These are phyloP conservation scores for Trissolcus japonicus DNA, from an alignment of 2,888 invertebrate genomes.

Conservation along the genomic window DNA sequence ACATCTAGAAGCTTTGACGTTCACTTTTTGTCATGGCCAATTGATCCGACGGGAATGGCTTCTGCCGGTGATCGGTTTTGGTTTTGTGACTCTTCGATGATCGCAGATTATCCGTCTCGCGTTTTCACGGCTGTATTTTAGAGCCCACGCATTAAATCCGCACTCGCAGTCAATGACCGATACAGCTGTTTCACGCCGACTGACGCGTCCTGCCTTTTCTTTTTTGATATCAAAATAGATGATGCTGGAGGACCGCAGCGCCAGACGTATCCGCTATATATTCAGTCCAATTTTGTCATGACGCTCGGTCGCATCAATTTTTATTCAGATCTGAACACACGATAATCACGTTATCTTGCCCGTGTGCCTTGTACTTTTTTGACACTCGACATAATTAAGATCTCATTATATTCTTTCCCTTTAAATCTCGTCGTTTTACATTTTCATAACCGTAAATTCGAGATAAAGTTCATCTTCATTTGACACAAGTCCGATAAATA, in stretches of 20 bases:
- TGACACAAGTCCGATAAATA: too few relatives aligned
- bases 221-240: slow-evolving; percentile 62
- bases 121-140: slow-evolving; percentile 27
- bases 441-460: background rate
- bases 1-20: slow-evolving; percentile 3
- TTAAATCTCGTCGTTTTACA: background rate
- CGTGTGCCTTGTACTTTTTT: background rate
- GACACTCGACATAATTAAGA: background rate
- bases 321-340: background rate
- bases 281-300: background rate
- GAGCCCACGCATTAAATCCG: slow-evolving; percentile 55
- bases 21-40: background rate
- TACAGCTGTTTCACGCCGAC: slow-evolving; percentile 58
- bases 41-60: background rate
- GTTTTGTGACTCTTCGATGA: too few relatives aligned
- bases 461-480: too few relatives aligned
- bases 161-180: slow-evolving; percentile 60
- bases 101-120: background rate
- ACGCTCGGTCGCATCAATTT: background rate
- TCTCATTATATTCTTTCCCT: background rate
- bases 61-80: background rate
- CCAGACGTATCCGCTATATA: background rate
- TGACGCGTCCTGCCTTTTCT: slow-evolving; percentile 55
- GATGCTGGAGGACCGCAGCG: background rate
- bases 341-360: background rate